A percentile compares a stretch with the other conserved stretches of the same genome.
Evolutionary conservation across 1,140 invertebrate genomes (phyloP).

Genomic region (Asbolus verrucosus): DNA sequence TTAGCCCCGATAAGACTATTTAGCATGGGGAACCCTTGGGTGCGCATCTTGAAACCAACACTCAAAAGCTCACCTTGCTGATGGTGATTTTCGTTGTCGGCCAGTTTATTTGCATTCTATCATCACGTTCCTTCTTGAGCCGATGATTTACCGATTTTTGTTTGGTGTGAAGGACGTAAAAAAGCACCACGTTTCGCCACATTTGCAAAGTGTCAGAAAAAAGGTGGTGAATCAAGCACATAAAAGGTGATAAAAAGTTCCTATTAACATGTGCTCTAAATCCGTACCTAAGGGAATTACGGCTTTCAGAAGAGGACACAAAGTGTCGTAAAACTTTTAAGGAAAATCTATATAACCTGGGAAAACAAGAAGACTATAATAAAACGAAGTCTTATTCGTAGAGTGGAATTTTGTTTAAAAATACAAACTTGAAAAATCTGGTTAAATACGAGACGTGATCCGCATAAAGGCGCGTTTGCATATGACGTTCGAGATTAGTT

Average conservation of each 20-base stretch:
- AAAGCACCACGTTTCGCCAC: constrained; percentile 13
- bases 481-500: not conserved
- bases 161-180: constrained; percentile 4
- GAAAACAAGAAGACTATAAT: constrained; percentile 33
- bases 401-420: constrained; percentile 18
- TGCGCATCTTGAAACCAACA: too few relatives aligned
- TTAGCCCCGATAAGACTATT: constrained; percentile 3
- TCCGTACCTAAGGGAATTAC: constrained; percentile 31
- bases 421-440: constrained; percentile 14
- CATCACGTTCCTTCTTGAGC: not conserved
- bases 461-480: too few relatives aligned
- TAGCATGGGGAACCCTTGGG: constrained; percentile 1
- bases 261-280: constrained; percentile 30
- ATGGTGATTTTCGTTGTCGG: too few relatives aligned
- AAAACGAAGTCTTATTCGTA: constrained; percentile 13
- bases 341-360: constrained; percentile 33
- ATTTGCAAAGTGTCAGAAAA: constrained; percentile 35
- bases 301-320: constrained; percentile 25
- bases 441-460: too few relatives aligned
- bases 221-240: constrained; percentile 22
- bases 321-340: constrained; percentile 36
- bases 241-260: constrained; percentile 37
- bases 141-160: constrained; percentile 16
- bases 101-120: constrained; percentile 16
- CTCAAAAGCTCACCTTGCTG: too few relatives aligned